Base-by-base conservation (phyloP, 2,113 vertebrate genomes). In the Zeus faber region DNA sequence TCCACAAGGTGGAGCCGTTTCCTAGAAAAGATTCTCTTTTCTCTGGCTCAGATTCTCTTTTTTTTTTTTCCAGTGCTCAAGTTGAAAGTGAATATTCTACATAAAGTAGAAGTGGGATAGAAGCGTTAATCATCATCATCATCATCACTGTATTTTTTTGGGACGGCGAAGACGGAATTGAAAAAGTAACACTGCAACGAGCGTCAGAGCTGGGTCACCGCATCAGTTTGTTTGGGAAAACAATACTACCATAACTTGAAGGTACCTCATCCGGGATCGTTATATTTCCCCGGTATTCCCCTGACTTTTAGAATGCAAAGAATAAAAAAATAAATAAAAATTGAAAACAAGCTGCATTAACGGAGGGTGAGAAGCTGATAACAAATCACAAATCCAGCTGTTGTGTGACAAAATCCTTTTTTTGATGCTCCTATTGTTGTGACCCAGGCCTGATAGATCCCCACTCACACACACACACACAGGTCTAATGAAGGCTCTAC, bases 391-490 rank as follows among this genome's bases (percentile, higher is more conserved):
- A 35, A 9, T 3, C 31, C 9, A 35, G 13, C 2, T n/a, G n/a
- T n/a, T n/a, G n/a, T n/a, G n/a, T n/a, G n/a, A n/a, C n/a, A n/a
- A n/a, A n/a, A n/a, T n/a, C n/a, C n/a, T n/a, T n/a, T n/a, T n/a
- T n/a, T n/a, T n/a, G n/a, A 2, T 11, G 20, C 2, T 49, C 43
- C 20, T 65, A 20, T 49, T 60, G 29, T 22, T 67, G 49, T 59
- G 74, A 84, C 76, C 69, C 77, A 77, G 81, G 40, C 81, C 80
- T 84, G 76, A 76, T 76, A 70, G 18, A 51, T 45, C 59, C 49
- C 26, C 41, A 58, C 59, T 50, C 54, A 51, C 40, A 56, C 55
- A 50, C 58, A 81, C 64, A 71, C 67, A 75, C 58, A 51, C 49
- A 58, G 13, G 29, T 61, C 58, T 72, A 44, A 23, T 46, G 49